phyloP scores from a whole-genome alignment of 2,113 vertebrate genomes.

The Natator depressus region DNA sequence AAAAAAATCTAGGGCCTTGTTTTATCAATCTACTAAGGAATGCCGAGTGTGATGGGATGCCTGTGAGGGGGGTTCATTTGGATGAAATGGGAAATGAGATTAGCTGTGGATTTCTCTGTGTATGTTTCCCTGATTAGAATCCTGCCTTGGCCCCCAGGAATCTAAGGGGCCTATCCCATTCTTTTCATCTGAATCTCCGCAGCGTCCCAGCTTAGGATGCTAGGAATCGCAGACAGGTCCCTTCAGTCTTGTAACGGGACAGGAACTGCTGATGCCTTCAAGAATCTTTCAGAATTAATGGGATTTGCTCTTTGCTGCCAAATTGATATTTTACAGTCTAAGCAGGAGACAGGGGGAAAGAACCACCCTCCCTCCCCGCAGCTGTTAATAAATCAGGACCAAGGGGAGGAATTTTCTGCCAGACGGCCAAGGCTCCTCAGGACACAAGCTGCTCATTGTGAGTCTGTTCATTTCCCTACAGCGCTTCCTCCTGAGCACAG shows the following conservation, averaged over 20 bases:
- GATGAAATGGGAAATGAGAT: not conserved
- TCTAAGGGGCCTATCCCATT: not conserved
- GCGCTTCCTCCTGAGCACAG: not conserved
- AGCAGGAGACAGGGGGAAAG: not conserved
- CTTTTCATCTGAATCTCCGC: not conserved
- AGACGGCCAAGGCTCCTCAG: not conserved
- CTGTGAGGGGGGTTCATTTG: not conserved
- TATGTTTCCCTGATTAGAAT: not conserved
- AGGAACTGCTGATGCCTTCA: slow-evolving; percentile 13
- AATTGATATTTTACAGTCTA: not conserved
- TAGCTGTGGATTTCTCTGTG: not conserved
- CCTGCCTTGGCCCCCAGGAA: not conserved
- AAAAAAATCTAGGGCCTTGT: not conserved
- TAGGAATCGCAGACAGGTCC: not conserved
- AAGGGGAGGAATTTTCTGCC: not conserved
- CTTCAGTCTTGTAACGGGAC: not conserved
- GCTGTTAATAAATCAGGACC: slow-evolving; percentile 1
- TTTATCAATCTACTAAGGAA: not conserved
- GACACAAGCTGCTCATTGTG: not conserved
- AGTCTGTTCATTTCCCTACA: not conserved
- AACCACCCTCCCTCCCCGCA: not conserved
- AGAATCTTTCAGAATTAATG: not conserved
- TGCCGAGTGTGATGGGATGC: not conserved
- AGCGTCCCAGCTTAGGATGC: not conserved
- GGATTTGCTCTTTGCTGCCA: slow-evolving; percentile 35